Conservation (phyloP, 2,797 vertebrate genomes). For the Loriculus beryllinus region DNA sequence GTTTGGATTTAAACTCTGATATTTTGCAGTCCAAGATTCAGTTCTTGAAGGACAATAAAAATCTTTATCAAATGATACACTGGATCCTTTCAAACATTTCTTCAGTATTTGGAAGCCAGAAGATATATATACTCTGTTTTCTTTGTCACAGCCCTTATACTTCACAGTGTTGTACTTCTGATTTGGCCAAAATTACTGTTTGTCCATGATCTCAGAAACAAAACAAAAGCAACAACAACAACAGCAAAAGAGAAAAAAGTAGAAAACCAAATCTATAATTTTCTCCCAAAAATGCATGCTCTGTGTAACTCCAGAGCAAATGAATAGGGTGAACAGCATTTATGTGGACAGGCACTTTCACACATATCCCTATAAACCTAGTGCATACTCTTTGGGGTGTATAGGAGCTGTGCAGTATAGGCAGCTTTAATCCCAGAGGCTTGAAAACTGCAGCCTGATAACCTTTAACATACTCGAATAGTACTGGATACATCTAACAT, state of each 20-base stretch:
- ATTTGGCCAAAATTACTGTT: neutral
- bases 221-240: neutral
- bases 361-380: neutral
- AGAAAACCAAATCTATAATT: neutral
- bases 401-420: neutral
- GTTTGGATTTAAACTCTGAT: slow-evolving; percentile 1
- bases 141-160: neutral
- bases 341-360: neutral
- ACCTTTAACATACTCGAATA: neutral
- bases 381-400: neutral
- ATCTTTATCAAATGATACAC: neutral
- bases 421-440: neutral
- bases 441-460: neutral
- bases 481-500: neutral
- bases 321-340: neutral
- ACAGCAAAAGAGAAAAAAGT: neutral
- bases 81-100: neutral
- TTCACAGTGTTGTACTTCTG: neutral
- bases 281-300: neutral
- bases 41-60: slow-evolving; percentile 8
- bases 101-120: neutral
- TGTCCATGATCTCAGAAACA: neutral
- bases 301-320: neutral
- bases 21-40: neutral
- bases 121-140: neutral